Evolutionary conservation across 2,888 invertebrate genomes (phyloP), one percentile per base, ranked within the genome.

Genomic region (Cryptus viduatorius): DNA sequence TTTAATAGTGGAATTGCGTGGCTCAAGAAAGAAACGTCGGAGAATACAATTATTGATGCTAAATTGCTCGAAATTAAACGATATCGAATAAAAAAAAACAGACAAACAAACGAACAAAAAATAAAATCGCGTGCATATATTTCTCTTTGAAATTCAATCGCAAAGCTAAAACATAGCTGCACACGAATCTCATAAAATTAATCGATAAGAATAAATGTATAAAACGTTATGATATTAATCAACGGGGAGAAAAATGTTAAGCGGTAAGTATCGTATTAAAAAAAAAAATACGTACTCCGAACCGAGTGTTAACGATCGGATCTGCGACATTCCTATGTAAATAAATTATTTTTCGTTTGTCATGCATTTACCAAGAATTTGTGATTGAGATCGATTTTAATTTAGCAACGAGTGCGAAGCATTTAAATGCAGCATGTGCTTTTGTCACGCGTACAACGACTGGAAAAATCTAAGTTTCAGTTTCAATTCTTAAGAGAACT

Each of bases 301-400:
- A 44, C 31, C 19, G 73, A 84, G 46, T 14, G 75, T 46, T 59
- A 42, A 73, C 61, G 61, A 78, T 64, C 50, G 80, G 50, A 72
- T 71, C 64, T 53, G 81, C 75, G 69, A 82, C 72, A 85, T 78
- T 86, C 83, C 84, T 81, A 81, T 86, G 86, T 86, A 86, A 83
- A 86, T 87, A 86, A 83, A 78, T 42, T 69, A 53, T 46, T 53
- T 68, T 82, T 69, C 48, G 68, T 79, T 79, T 64, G 16, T 56
- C 65, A 67, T 82, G 50, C 44, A 67, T 78, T 50, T 69, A 75
- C 56, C 53, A 44, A 67, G 44, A 80, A 19, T 59, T 68, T 50
- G 50, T 61, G 73, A 82, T 50, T 75, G 46, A 24, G 37, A 46
- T 64, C 65, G 76, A 79, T 81, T 81, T 78, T 46, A 14, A 75